These are phyloP conservation scores for Phyto melanocephala DNA, from an alignment of 2,888 invertebrate genomes.

Conservation along the genomic window DNA sequence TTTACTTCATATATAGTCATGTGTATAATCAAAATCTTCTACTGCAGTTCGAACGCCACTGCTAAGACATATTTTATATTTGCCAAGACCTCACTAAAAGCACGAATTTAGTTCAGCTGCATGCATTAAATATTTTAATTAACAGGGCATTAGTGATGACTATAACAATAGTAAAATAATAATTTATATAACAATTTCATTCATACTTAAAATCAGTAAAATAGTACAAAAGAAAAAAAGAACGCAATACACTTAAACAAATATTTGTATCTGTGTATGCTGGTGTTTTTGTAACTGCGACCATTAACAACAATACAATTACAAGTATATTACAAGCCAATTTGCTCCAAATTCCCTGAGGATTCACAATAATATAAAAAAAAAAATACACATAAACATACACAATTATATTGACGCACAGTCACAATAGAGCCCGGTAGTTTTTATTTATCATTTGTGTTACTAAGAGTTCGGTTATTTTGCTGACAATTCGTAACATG, in stretches of 20 bases:
- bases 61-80: too few relatives aligned
- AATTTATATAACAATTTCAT: constrained; percentile 1
- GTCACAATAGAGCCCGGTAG: constrained; percentile 45
- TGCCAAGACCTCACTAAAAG: background rate
- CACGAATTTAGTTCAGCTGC: background rate
- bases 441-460: too few relatives aligned
- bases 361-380: constrained; percentile 42
- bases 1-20: too few relatives aligned
- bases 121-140: background rate
- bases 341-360: constrained; percentile 62
- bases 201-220: background rate
- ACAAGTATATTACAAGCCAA: constrained; percentile 66
- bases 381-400: constrained; percentile 59
- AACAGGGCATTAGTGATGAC: background rate
- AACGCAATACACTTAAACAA: background rate
- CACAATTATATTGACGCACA: constrained; percentile 35
- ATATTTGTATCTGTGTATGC: background rate
- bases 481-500: too few relatives aligned
- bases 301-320: constrained; percentile 65
- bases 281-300: constrained; percentile 26
- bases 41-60: too few relatives aligned
- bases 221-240: background rate
- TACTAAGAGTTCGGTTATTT: too few relatives aligned
- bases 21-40: too few relatives aligned
- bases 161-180: constrained; percentile 15